Evolutionary conservation across 92 coral and sea anemone genomes (phyloP).

Genomic region (Pocillopora grandis): DNA sequence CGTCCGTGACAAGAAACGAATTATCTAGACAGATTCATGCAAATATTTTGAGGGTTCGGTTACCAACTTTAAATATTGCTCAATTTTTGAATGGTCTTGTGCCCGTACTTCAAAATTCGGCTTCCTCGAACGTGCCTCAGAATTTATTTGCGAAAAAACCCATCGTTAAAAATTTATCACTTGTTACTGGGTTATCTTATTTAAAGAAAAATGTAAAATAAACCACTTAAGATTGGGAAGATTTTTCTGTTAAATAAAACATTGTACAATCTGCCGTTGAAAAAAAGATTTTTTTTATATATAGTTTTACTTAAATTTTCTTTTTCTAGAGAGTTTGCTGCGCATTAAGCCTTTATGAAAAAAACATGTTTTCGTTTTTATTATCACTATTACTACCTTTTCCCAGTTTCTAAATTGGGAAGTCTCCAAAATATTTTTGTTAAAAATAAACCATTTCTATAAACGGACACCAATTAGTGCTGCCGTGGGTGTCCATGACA

Average conservation of each 20-base stretch:
- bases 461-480: constrained; percentile 42
- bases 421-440: constrained; percentile 38
- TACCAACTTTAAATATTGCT: constrained; percentile 27
- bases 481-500: constrained; percentile 45
- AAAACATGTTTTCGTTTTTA: background rate
- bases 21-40: constrained; percentile 37
- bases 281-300: background rate
- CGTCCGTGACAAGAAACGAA: constrained; percentile 40
- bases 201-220: constrained; percentile 10
- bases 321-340: background rate
- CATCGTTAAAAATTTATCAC: constrained; percentile 40
- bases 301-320: background rate
- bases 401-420: constrained; percentile 29
- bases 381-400: background rate
- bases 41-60: constrained; percentile 18
- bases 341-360: background rate
- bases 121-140: constrained; percentile 43
- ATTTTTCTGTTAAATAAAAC: constrained; percentile 31
- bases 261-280: constrained; percentile 14
- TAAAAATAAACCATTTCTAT: constrained; percentile 47
- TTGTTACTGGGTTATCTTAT: background rate
- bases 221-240: constrained; percentile 34
- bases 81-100: constrained; percentile 1
- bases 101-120: background rate
- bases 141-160: constrained; percentile 6